Evolutionary conservation across 2,888 invertebrate genomes (phyloP), one percentile per base, ranked within the genome.

Genomic region (Lasioglossum morio): DNA sequence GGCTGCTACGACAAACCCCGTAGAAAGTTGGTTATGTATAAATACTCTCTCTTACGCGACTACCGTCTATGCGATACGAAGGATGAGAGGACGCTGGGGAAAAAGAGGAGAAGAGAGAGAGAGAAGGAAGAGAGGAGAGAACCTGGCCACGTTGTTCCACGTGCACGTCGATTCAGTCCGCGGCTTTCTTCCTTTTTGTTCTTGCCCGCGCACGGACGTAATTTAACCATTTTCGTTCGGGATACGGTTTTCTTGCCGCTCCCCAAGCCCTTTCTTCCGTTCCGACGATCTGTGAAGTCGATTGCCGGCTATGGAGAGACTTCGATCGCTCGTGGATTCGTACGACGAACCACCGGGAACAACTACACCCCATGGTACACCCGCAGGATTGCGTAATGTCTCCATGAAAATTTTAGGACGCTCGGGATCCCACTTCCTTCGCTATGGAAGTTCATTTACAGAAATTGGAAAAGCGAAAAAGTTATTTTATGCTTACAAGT

Each of bases 1-100:
- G 63, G 66, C 66, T 66, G 66, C 66, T 83, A 85, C 86, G 90
- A 90, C 91, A 90, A 91, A 91, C 88, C 87, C 88, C 91, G 88
- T 89, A 89, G 89, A 93, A 93, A 93, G 88, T 92, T 92, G 92
- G 89, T 93, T 93, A 92, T 89, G 91, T 88, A 92, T 90, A 92
- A 92, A 92, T 92, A 92, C 88, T 88, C 79, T 82, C 84, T 87
- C 84, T 91, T 90, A 88, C 80, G 82, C 70, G 84, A 77, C 81
- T 80, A 79, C 83, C 81, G 73, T 53, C 75, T 82, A 77, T 74
- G 79, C 46, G 40, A 86, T 70, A 48, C 80, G 57, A 60, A 76
- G 72, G 75, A 76, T 34, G 73, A 72, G 76, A 76, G 57, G 19
- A 72, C 14, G 23, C 72, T 34, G 66, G 53, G 14, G 34, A 72